phyloP scores from a whole-genome alignment of 2,113 vertebrate species.

The Myotis davidii region DNA sequence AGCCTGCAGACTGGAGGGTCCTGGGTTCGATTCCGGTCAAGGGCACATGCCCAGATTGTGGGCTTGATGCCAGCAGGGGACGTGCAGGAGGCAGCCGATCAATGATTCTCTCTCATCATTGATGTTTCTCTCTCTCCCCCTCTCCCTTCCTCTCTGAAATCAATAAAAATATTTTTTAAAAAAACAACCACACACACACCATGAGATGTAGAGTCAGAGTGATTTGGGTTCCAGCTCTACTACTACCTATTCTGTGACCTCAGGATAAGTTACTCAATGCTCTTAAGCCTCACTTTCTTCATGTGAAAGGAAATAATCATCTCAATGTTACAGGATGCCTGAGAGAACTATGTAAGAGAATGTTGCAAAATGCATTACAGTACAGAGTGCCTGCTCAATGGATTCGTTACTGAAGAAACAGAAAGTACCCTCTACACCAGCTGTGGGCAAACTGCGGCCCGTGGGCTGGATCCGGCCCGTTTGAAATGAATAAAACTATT shows the following conservation, averaged over 20 bases:
- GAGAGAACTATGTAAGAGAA: not conserved
- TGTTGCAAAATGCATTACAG: not conserved
- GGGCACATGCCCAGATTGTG: too few species aligned
- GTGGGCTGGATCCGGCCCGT: too few species aligned
- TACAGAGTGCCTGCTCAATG: not conserved
- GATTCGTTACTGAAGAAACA: not conserved
- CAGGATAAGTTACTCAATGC: not conserved
- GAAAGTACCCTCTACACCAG: not conserved
- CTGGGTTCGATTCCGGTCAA: too few species aligned
- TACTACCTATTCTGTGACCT: not conserved
- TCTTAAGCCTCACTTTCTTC: not conserved
- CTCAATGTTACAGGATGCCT: not conserved
- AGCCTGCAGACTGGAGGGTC: too few species aligned
- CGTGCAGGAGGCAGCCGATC: too few species aligned
- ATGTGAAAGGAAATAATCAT: not conserved
- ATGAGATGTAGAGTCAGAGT: not conserved
- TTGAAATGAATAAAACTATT: too few species aligned
- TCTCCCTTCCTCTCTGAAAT: too few species aligned
- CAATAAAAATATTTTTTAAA: too few species aligned
- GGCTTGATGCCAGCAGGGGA: too few species aligned
- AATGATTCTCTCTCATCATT: too few species aligned
- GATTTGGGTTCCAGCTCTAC: not conserved
- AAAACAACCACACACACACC: not conserved
- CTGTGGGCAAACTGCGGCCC: too few species aligned
- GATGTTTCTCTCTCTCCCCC: too few species aligned